Base-by-base conservation (phyloP, 2,797 vertebrate species). In the Parambassis ranga region DNA sequence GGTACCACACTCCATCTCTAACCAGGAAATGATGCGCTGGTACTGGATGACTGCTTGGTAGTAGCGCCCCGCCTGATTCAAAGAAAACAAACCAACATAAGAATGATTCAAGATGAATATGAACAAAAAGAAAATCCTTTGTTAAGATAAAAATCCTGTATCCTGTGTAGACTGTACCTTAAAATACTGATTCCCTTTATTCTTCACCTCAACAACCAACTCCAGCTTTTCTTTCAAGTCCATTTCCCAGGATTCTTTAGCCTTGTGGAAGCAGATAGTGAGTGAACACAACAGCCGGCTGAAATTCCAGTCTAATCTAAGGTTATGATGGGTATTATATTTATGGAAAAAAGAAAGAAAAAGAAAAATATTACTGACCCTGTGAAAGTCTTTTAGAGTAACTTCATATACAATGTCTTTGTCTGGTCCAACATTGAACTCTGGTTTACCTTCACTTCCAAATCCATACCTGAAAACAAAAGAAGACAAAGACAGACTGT, bases 191-290 rank as follows among this genome's bases (percentile, higher is more conserved):
- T 96, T 99, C 69, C 97, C 97, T 87, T 98, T 99, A 77, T 93
- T 93, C 84, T 98, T 98, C 46, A 98, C 91, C 19, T 87, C 58
- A 13, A 78, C 86, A 27, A 94, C 92, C 84, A 92, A 85, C 67
- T 93, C 92, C 84, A 98, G 82, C 87, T 99, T 99, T 83, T 98
- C 96, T 37, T 90, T 94, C 79, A 96, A 91, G 77, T 96, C 94
- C 95, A 99, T 98, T 91, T 99, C 96, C 97, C 97, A 99, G 8
- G 92, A 93, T 89, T 99, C 96, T 91, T 97, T 98, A 84, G 95
- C 95, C 97, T 98, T 84, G 6, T 63, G 35, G 46, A 39, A 55
- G 81, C 7, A 69, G 31, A 46, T 52, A 28, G 4, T 35, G 1
- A 63, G 7, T 24, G 19, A 35, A 14, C 3, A 14, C 3, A 10